A percentile compares a stretch with the other conserved stretches of the same genome.
phyloP scores from a whole-genome alignment of 2,888 invertebrate species.

The Volucella bombylans region DNA sequence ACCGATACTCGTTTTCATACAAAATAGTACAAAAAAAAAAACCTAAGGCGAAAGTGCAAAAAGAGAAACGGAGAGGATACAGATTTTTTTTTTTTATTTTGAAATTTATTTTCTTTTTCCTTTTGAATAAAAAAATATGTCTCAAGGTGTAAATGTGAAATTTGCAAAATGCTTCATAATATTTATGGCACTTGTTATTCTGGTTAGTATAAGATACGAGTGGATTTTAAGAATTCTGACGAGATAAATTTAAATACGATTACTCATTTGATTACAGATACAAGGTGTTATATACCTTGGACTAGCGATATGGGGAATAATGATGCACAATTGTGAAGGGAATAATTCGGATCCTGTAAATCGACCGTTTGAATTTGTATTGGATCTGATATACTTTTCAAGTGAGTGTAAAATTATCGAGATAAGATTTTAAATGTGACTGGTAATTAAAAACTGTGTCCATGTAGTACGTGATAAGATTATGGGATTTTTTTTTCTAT shows the following conservation, averaged over 20 bases:
- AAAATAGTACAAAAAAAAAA: too few species aligned
- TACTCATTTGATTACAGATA: slow-evolving; percentile 74
- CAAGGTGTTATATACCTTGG: slow-evolving; percentile 79
- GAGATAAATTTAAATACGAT: slow-evolving; percentile 8
- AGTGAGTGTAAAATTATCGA: slow-evolving; percentile 75
- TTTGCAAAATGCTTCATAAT: slow-evolving; percentile 81
- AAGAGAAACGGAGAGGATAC: slow-evolving; percentile 36
- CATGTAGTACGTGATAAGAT: slow-evolving; percentile 37
- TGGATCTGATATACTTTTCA: slow-evolving; percentile 79
- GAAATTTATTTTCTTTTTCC: not conserved
- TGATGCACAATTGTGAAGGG: slow-evolving; percentile 76
- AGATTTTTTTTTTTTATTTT: not conserved
- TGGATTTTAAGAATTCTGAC: not conserved
- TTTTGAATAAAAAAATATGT: slow-evolving; percentile 74
- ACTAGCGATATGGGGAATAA: slow-evolving; percentile 79
- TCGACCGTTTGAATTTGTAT: slow-evolving; percentile 78
- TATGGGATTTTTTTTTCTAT: slow-evolving; percentile 13
- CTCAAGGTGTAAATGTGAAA: slow-evolving; percentile 77
- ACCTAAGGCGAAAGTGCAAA: slow-evolving; percentile 45
- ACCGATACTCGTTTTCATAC: not conserved
- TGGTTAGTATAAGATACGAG: slow-evolving; percentile 76
- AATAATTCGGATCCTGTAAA: slow-evolving; percentile 73
- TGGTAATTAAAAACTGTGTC: not conserved
- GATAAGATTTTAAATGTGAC: slow-evolving; percentile 37
- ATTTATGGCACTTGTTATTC: slow-evolving; percentile 79